These are phyloP conservation scores for Colletes latitarsis DNA, from an alignment of 1,140 invertebrate genomes.

Conservation along the genomic window DNA sequence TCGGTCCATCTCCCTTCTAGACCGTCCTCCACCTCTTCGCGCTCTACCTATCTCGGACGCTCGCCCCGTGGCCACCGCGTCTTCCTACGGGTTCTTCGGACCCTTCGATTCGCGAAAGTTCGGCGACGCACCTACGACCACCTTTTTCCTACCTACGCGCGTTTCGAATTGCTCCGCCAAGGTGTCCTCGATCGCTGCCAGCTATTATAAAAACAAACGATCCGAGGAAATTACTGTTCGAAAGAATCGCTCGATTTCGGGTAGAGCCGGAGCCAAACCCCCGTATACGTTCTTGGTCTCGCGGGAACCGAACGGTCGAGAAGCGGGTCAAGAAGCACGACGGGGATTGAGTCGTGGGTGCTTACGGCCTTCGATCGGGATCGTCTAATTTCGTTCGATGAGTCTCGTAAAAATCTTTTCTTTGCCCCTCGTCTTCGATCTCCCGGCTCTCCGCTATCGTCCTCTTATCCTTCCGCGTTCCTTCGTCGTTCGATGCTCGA, in stretches of 20 bases:
- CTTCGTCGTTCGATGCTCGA: conserved; percentile 26
- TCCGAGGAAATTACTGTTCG: conserved; percentile 2
- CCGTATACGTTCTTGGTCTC: conserved; percentile 23
- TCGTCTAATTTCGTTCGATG: conserved; percentile 69
- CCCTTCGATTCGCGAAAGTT: conserved; percentile 31
- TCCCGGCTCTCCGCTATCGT: conserved; percentile 16
- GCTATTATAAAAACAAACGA: conserved; percentile 39
- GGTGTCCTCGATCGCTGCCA: background rate
- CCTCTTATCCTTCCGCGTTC: background rate
- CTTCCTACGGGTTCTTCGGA: conserved; percentile 50
- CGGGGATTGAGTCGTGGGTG: conserved; percentile 53
- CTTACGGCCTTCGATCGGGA: conserved; percentile 56
- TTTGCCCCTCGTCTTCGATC: conserved; percentile 8
- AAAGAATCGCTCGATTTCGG: conserved; percentile 16
- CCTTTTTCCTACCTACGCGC: background rate
- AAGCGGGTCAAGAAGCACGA: conserved; percentile 53
- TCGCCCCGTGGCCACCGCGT: conserved; percentile 50
- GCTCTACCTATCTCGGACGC: conserved; percentile 49
- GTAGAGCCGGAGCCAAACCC: background rate
- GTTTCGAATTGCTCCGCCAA: too few relatives aligned
- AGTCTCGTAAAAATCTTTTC: conserved; percentile 64
- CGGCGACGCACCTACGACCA: background rate
- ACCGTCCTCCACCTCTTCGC: conserved; percentile 65
- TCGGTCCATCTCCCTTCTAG: conserved; percentile 74
- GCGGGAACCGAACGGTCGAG: conserved; percentile 28